Evolutionary conservation across 2,888 invertebrate genomes (phyloP).

Genomic region (Galerucella calmariensis): DNA sequence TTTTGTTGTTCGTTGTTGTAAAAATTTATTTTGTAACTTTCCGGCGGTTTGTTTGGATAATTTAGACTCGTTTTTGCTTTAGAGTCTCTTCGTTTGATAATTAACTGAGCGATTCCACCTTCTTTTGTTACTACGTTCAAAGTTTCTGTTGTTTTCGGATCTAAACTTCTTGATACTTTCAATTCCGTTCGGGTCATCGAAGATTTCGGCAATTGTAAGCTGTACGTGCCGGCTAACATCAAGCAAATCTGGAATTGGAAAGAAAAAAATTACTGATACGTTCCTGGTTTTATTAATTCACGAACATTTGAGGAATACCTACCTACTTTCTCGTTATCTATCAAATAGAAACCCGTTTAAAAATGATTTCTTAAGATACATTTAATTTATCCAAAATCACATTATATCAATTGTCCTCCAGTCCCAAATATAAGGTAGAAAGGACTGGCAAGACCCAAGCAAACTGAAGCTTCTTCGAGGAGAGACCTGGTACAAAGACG

Average conservation of each 20-base stretch:
- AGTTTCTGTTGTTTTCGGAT: conserved; percentile 81
- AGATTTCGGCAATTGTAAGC: conserved; percentile 61
- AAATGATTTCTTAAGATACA: conserved; percentile 6
- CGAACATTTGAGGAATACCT: conserved; percentile 7
- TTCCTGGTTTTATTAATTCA: not conserved
- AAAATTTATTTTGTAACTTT: conserved; percentile 23
- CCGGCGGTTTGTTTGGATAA: conserved; percentile 48
- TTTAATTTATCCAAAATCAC: no score
- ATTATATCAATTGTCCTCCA: no score
- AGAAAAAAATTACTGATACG: not conserved
- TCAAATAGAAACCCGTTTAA: conserved; percentile 21
- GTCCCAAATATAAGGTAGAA: no score
- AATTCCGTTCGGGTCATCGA: conserved; percentile 78
- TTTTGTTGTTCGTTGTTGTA: conserved; percentile 30
- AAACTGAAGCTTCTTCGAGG: no score
- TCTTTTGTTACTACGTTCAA: conserved; percentile 80
- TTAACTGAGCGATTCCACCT: conserved; percentile 81
- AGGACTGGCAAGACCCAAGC: no score
- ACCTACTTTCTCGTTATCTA: conserved; percentile 24
- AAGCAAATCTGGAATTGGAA: not conserved
- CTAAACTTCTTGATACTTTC: conserved; percentile 80
- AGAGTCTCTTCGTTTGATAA: conserved; percentile 77
- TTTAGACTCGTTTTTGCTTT: conserved; percentile 58
- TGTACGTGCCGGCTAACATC: not conserved
- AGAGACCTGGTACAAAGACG: no score